phyloP scores from a whole-genome alignment of 2,113 vertebrate species.

The Ceyx melanurus region DNA sequence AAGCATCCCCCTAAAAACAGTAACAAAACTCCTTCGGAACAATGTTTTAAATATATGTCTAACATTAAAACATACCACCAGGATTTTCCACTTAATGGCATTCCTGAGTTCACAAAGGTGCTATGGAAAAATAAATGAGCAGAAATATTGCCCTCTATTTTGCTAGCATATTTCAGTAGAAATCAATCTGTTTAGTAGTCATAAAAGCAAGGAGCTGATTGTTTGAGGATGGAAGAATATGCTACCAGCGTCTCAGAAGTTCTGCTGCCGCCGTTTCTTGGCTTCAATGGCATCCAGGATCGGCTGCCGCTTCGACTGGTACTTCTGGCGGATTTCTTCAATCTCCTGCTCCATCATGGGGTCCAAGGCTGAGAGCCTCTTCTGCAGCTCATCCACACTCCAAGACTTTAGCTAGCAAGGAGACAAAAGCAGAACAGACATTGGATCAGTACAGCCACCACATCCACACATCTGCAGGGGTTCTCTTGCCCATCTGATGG shows the following conservation, averaged over 20 bases:
- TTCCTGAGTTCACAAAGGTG: constrained; percentile 79
- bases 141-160: constrained; percentile 53
- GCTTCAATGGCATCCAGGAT: constrained; percentile 94
- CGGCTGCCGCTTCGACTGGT: constrained; percentile 91
- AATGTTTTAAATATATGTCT: neutral
- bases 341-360: constrained; percentile 98
- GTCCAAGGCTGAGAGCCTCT: constrained; percentile 85
- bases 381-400: constrained; percentile 88
- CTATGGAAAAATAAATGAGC: constrained; percentile 61
- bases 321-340: constrained; percentile 92
- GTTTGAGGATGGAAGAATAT: constrained; percentile 3
- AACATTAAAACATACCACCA: constrained; percentile 21
- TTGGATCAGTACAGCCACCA: neutral
- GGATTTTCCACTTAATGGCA: constrained; percentile 27
- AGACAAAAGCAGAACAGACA: neutral
- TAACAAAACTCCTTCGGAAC: constrained; percentile 38
- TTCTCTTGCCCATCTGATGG: rapidly evolving
- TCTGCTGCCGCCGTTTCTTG: constrained; percentile 90
- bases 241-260: constrained; percentile 77
- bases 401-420: constrained; percentile 83
- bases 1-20: constrained; percentile 50
- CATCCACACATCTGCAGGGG: neutral
- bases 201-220: constrained; percentile 37
- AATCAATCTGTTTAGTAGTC: constrained; percentile 41
- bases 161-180: constrained; percentile 39